Conservation (phyloP, 2,888 invertebrate genomes). For the Calliphora vomitoria region DNA sequence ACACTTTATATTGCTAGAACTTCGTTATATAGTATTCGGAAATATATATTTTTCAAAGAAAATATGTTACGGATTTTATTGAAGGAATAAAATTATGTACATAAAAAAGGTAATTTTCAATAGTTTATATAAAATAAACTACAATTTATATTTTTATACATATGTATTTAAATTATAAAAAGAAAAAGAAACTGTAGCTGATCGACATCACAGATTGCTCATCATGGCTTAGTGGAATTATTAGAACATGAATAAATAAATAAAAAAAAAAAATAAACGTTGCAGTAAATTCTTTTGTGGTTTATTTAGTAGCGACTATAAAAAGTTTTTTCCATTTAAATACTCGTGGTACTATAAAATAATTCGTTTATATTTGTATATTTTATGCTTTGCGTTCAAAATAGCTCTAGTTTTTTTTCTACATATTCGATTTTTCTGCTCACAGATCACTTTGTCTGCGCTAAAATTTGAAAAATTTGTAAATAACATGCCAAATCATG, state of each 20-base stretch:
- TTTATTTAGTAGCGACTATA: constrained; percentile 1
- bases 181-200: too few relatives aligned
- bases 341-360: neutral
- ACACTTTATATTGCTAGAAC: too few relatives aligned
- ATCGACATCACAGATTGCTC: neutral
- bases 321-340: neutral
- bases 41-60: too few relatives aligned
- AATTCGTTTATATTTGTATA: too few relatives aligned
- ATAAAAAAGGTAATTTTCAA: too few relatives aligned
- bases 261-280: constrained; percentile 13
- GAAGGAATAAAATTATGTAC: too few relatives aligned
- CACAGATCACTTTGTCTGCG: neutral
- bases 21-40: too few relatives aligned
- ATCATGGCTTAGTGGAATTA: constrained; percentile 45
- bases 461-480: neutral
- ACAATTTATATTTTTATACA: too few relatives aligned
- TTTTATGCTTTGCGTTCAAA: too few relatives aligned
- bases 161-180: too few relatives aligned
- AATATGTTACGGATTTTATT: too few relatives aligned
- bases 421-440: neutral
- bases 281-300: constrained; percentile 40
- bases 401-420: neutral
- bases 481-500: constrained; percentile 36
- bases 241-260: constrained; percentile 64
- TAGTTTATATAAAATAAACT: too few relatives aligned